phyloP scores from a whole-genome alignment of 2,888 invertebrate genomes.

The Epistrophe grossulariae region DNA sequence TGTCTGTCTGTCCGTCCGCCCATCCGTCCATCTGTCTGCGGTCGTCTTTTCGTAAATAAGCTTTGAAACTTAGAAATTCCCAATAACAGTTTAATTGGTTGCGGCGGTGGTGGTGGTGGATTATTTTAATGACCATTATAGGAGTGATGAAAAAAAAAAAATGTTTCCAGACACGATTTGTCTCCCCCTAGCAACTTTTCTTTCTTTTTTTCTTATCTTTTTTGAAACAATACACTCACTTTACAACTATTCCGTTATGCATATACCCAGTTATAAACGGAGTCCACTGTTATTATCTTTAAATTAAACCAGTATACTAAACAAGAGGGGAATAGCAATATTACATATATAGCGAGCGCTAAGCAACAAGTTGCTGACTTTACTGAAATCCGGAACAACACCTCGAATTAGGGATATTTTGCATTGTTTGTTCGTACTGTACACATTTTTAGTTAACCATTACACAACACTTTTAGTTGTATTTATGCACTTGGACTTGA shows the following conservation, averaged over 20 bases:
- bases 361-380: slow-evolving; percentile 63
- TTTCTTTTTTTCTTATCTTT: slow-evolving; percentile 7
- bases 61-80: slow-evolving; percentile 23
- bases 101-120: slow-evolving; percentile 13
- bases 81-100: slow-evolving; percentile 31
- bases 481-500: too few relatives aligned
- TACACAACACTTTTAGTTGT: slow-evolving; percentile 33
- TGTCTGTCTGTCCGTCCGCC: background rate
- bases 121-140: slow-evolving; percentile 64
- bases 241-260: slow-evolving; percentile 44
- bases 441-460: slow-evolving; percentile 6
- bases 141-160: slow-evolving; percentile 6
- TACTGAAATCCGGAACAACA: slow-evolving; percentile 43
- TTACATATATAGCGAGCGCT: background rate
- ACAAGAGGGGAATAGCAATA: slow-evolving; percentile 4
- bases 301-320: slow-evolving; percentile 54
- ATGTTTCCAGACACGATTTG: slow-evolving; percentile 56
- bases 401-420: slow-evolving; percentile 49
- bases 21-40: too few relatives aligned
- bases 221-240: slow-evolving; percentile 46
- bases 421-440: slow-evolving; percentile 38
- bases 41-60: background rate
- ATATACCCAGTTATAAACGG: slow-evolving; percentile 42
- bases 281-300: slow-evolving; percentile 51
- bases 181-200: slow-evolving; percentile 13